These are phyloP conservation scores for Cynocephalus volans DNA, from an alignment of 2,113 vertebrate genomes.

Conservation along the genomic window DNA sequence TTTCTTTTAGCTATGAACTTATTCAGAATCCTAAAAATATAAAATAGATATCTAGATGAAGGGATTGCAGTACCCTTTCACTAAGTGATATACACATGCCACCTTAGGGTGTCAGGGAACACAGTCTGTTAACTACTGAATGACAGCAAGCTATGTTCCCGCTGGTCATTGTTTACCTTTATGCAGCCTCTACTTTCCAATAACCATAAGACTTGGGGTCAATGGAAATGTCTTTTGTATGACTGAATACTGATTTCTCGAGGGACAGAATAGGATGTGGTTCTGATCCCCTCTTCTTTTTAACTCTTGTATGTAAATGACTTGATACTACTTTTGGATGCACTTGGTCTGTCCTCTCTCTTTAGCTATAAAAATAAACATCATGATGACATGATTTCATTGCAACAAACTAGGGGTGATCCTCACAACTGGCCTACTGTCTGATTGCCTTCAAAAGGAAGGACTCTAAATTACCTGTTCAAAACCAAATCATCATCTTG, in stretches of 20 bases:
- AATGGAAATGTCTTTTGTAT: not conserved
- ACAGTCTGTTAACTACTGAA: not conserved
- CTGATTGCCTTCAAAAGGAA: not conserved
- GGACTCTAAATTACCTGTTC: not conserved
- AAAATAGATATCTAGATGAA: not conserved
- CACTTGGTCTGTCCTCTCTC: not conserved
- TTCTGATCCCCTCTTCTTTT: not conserved
- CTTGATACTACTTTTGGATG: not conserved
- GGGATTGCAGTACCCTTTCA: not conserved
- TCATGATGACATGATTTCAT: not conserved
- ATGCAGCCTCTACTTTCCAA: not conserved
- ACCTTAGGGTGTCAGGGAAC: not conserved
- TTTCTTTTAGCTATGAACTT: constrained; percentile 11
- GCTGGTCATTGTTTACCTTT: not conserved
- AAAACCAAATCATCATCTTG: not conserved
- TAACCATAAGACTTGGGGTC: not conserved
- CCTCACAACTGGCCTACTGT: not conserved
- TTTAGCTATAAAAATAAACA: not conserved
- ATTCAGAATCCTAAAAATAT: constrained; percentile 19
- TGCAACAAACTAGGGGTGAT: not conserved
- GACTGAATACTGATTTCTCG: not conserved
- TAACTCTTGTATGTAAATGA: not conserved
- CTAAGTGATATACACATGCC: not conserved
- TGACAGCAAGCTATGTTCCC: not conserved
- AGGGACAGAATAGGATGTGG: not conserved